These are phyloP conservation scores for Haliclystus octoradiatus DNA, from an alignment of 30 jellyfish, hydroid and myxozoan species.

Conservation along the genomic window DNA sequence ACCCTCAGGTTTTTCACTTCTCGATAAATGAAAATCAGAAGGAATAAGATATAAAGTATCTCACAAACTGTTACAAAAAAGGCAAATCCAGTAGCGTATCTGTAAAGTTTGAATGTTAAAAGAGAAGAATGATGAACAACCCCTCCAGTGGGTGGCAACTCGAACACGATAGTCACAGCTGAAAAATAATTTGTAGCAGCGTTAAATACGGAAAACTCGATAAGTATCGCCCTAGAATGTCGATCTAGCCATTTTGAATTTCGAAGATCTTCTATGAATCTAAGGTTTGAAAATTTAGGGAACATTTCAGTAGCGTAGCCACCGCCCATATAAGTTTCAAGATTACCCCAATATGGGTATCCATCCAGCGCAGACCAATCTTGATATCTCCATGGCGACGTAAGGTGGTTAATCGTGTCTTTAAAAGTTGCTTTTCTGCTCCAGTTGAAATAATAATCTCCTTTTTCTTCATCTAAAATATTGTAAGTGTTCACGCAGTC, in stretches of 20 bases:
- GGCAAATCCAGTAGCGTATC: conserved; percentile 76
- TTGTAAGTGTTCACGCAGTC: conserved; percentile 69
- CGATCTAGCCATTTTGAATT: conserved; percentile 79
- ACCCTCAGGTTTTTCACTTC: conserved; percentile 47
- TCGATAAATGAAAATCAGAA: conserved; percentile 58
- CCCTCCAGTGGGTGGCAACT: conserved; percentile 98
- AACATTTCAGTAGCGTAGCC: conserved; percentile 86
- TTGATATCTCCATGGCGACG: conserved; percentile 86
- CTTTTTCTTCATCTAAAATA: conserved; percentile 22
- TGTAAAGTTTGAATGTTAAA: conserved; percentile 74
- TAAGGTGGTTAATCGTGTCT: conserved; percentile 36
- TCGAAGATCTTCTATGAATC: conserved; percentile 27
- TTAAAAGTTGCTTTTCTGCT: conserved; percentile 12
- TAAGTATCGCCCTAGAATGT: conserved; percentile 75
- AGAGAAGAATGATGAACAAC: conserved; percentile 57
- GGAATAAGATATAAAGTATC: conserved; percentile 53
- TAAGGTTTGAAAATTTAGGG: conserved; percentile 73
- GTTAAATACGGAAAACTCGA: conserved; percentile 82
- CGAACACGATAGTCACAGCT: conserved; percentile 68
- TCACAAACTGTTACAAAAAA: conserved; percentile 64
- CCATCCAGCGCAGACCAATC: conserved; percentile 85
- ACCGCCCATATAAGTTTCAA: conserved; percentile 85
- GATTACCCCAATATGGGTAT: conserved; percentile 86
- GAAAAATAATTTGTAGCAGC: conserved; percentile 76
- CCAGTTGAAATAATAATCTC: conserved; percentile 55